These are phyloP conservation scores for Myxocyprinus asiaticus DNA, from an alignment of 2,113 vertebrate genomes.

Conservation along the genomic window DNA sequence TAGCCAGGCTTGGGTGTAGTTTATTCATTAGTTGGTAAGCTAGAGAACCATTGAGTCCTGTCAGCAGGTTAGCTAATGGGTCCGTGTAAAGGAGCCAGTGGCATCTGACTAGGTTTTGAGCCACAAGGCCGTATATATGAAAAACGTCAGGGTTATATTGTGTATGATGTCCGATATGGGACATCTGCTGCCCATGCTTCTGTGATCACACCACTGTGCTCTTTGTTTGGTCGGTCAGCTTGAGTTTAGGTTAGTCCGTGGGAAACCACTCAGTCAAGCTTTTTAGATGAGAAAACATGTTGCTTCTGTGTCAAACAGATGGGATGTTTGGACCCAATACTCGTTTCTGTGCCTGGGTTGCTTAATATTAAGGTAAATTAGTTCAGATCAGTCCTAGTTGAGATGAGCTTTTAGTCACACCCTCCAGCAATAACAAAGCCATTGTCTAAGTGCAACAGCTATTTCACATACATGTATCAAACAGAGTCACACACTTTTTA, in stretches of 20 bases:
- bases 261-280: not conserved
- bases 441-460: not conserved
- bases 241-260: conserved; percentile 1
- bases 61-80: conserved; percentile 2
- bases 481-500: not conserved
- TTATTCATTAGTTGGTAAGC: not conserved
- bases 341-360: no score
- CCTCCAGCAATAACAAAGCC: not conserved
- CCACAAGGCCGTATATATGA: not conserved
- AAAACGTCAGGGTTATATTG: not conserved
- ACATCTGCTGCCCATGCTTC: not conserved
- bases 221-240: conserved; percentile 13
- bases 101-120: not conserved
- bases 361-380: no score
- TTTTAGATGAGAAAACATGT: not conserved
- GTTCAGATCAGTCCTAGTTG: no score
- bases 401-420: no score
- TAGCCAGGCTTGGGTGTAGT: not conserved
- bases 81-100: not conserved
- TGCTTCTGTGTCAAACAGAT: not conserved
- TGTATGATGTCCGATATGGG: not conserved
- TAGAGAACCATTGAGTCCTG: not conserved
- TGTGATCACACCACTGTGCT: not conserved
- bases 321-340: not conserved
- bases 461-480: not conserved